These are phyloP conservation scores for Xiphophorus hellerii DNA, from an alignment of 2,113 vertebrate species.

Conservation along the genomic window DNA sequence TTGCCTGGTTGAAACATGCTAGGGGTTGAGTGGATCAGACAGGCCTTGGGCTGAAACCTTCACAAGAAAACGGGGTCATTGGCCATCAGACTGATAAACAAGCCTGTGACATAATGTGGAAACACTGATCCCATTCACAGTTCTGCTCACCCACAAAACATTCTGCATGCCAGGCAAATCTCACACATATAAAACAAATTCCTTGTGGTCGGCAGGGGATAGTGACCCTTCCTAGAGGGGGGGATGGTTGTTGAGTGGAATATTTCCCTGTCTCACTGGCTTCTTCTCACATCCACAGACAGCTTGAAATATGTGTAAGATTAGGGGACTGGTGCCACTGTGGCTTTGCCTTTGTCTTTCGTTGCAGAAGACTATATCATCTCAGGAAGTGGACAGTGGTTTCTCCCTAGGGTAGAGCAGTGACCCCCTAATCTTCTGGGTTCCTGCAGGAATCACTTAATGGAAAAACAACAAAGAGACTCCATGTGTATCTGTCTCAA, in stretches of 20 bases:
- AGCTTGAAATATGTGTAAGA: conserved; percentile 62
- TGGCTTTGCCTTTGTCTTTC: conserved; percentile 57
- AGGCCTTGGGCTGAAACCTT: conserved; percentile 55
- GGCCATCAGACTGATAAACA: conserved; percentile 72
- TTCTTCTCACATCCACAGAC: conserved; percentile 55
- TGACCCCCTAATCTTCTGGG: conserved; percentile 46
- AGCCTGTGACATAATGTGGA: conserved; percentile 78
- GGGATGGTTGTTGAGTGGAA: conserved; percentile 56
- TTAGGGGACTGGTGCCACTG: conserved; percentile 60
- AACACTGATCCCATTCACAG: conserved; percentile 78
- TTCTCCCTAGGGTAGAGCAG: conserved; percentile 28
- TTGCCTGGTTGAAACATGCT: conserved; percentile 54
- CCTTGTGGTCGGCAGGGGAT: conserved; percentile 64
- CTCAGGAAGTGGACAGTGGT: conserved; percentile 52
- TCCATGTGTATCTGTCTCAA: neutral
- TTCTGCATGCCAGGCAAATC: conserved; percentile 71
- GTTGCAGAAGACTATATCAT: conserved; percentile 33
- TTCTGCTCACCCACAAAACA: conserved; percentile 70
- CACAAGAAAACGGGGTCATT: conserved; percentile 56
- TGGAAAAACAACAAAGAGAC: neutral
- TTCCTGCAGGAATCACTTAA: conserved; percentile 12
- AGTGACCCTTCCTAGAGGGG: conserved; percentile 34
- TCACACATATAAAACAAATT: conserved; percentile 78
- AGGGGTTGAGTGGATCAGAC: conserved; percentile 34
- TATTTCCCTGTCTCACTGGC: conserved; percentile 42